Evolutionary conservation across 1,140 invertebrate genomes (phyloP).

Genomic region (Hormaphis cornu): DNA sequence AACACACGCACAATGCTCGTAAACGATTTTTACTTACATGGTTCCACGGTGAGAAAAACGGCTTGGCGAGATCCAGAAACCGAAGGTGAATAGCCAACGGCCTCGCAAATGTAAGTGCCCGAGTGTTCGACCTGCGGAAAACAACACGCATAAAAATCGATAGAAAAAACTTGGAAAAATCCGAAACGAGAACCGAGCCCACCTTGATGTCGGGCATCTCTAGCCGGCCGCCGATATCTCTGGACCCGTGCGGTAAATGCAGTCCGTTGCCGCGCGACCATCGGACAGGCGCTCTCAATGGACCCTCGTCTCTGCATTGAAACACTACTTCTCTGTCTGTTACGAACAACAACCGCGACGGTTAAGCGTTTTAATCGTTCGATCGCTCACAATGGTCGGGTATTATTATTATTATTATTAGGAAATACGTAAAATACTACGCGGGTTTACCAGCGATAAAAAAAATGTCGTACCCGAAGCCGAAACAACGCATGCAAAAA

Average conservation of each 20-base stretch:
- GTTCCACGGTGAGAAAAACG: conserved; percentile 60
- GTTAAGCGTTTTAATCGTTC: too few species aligned
- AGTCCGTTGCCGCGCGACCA: conserved; percentile 63
- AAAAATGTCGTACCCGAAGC: background rate
- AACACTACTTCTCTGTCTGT: conserved; percentile 81
- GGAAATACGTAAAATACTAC: background rate
- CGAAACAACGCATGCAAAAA: too few species aligned
- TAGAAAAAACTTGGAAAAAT: too few species aligned
- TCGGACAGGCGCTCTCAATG: conserved; percentile 58
- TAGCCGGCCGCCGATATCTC: conserved; percentile 56
- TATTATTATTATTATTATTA: background rate
- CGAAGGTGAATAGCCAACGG: conserved; percentile 53
- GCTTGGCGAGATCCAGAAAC: conserved; percentile 47
- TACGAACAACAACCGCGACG: conserved; percentile 16
- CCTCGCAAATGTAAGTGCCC: conserved; percentile 75
- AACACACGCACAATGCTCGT: too few species aligned
- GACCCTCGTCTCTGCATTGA: conserved; percentile 81
- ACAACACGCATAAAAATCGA: too few species aligned
- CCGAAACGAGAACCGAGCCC: too few species aligned
- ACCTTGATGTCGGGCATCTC: conserved; percentile 76
- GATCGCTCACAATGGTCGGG: background rate
- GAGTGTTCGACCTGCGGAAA: conserved; percentile 52
- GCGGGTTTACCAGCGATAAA: too few species aligned
- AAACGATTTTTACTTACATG: conserved; percentile 51
- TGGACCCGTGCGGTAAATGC: conserved; percentile 59